A percentile compares a stretch with the other conserved stretches of the same genome.
phyloP scores from a whole-genome alignment of 64 coral and sea anemone species.

The Stichodactyla helianthus region DNA sequence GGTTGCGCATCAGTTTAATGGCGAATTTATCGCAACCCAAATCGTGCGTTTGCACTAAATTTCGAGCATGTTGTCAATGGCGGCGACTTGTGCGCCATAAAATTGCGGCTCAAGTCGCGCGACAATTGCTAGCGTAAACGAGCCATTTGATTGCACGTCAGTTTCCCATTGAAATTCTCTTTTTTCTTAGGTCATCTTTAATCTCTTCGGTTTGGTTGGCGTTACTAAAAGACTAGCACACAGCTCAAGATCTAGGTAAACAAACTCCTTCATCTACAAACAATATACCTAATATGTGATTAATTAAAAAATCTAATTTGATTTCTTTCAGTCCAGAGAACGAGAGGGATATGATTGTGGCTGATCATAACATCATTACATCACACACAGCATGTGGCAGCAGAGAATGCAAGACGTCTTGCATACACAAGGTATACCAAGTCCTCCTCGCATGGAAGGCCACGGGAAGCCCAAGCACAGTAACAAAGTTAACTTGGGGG shows the following conservation, averaged over 20 bases:
- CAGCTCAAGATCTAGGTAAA: conserved; percentile 70
- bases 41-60: too few relatives aligned
- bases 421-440: neutral
- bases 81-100: too few relatives aligned
- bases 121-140: too few relatives aligned
- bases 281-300: too few relatives aligned
- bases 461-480: neutral
- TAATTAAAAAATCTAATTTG: neutral
- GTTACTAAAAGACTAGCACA: conserved; percentile 67
- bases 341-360: conserved; percentile 83
- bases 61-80: too few relatives aligned
- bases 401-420: conserved; percentile 55
- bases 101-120: too few relatives aligned
- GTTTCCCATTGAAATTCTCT: neutral
- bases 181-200: conserved; percentile 66
- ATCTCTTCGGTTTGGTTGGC: conserved; percentile 80
- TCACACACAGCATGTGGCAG: conserved; percentile 51
- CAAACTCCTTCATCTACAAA: neutral
- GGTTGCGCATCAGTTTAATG: too few relatives aligned
- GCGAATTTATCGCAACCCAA: too few relatives aligned
- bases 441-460: neutral
- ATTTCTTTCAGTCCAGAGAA: conserved; percentile 30
- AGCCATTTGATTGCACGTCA: too few relatives aligned
- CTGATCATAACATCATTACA: conserved; percentile 52
- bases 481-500: neutral